A percentile compares a stretch with the other conserved stretches of the same genome.
phyloP scores from a whole-genome alignment of 92 coral and sea anemone genomes.

The Parazoanthus atlanticus region DNA sequence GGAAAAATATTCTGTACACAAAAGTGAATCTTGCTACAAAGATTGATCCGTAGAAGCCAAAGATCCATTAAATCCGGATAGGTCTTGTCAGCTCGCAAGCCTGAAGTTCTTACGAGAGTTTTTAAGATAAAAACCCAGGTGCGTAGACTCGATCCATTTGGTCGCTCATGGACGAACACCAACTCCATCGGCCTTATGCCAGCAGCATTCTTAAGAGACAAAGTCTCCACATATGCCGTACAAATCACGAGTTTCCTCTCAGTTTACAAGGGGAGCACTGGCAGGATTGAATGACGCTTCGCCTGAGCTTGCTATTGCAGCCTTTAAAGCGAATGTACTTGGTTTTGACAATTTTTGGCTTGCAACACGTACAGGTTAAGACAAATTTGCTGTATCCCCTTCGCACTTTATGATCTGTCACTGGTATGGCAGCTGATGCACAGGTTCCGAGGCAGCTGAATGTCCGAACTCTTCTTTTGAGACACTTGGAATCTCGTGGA shows the following conservation, averaged over 20 bases:
- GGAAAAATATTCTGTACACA: background rate
- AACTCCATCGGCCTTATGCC: background rate
- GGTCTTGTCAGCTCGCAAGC: conserved; percentile 5
- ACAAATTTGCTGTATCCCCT: conserved; percentile 15
- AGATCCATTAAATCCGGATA: background rate
- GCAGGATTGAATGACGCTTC: conserved; percentile 29
- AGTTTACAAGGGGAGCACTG: conserved; percentile 20
- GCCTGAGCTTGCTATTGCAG: conserved; percentile 11
- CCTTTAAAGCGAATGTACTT: conserved; percentile 34
- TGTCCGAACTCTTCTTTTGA: conserved; percentile 2
- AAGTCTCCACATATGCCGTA: background rate
- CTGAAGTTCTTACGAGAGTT: conserved; percentile 16
- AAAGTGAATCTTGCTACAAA: background rate
- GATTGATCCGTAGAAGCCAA: conserved; percentile 17
- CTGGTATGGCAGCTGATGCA: conserved; percentile 23
- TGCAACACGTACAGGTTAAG: conserved; percentile 25
- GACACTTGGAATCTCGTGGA: conserved; percentile 11
- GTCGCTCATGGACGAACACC: background rate
- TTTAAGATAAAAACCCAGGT: background rate
- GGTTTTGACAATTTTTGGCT: conserved; percentile 20
- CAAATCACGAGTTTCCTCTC: conserved; percentile 17
- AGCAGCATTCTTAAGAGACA: background rate
- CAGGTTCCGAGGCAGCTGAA: conserved; percentile 33
- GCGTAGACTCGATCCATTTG: background rate
- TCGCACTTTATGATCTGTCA: conserved; percentile 12